Evolutionary conservation across 2,113 vertebrate genomes (phyloP), one percentile per base, ranked within the genome.

Genomic region (Odobenus rosmarus): DNA sequence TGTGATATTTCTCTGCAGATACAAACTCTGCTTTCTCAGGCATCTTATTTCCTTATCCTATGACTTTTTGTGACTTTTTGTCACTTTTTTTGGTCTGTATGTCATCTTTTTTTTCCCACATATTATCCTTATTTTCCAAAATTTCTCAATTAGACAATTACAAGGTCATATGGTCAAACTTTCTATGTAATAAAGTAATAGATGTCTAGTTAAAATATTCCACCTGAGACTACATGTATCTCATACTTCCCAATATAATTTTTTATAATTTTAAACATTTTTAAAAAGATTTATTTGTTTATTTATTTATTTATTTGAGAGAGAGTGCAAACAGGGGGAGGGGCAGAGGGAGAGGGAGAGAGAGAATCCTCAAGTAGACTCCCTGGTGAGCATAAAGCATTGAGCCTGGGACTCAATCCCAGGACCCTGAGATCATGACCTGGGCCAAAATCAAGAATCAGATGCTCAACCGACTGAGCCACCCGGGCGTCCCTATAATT

Each of bases 61-160:
- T 39, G 18, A 79, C n/a, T 76, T 55, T 51, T 69, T 53, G 11
- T 76, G 5, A 46, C 46, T 62, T 55, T 51, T 69, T 53, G 11
- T 76, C 4, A 46, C 46, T 62, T 64, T 31, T 64, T 31, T 28
- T 28, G 28, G 55, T 96, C 19, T 36, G 6, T 49, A 62, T 57
- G n/a, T 18, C 19, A 88, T 88, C 36, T 14, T 81, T 81, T 88
- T 81, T 88, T 81, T 28, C 33, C 72, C 9, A 85, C 69, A 88
- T 81, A 62, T 42, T 61, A 74, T 51, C 57, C 94, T 4, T 79
- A 9, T 74, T 69, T 42, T 16, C 36, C 51, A 71, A 83, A 18
- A 59, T 86, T 93, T 91, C 23, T 80, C 85, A 88, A 80, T 94
- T 80, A 93, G 26, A 16, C 61, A 72, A 74, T 69, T 74, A 46